Evolutionary conservation across 2,797 vertebrate genomes (phyloP).

Genomic region (Kryptolebias ocellatus): DNA sequence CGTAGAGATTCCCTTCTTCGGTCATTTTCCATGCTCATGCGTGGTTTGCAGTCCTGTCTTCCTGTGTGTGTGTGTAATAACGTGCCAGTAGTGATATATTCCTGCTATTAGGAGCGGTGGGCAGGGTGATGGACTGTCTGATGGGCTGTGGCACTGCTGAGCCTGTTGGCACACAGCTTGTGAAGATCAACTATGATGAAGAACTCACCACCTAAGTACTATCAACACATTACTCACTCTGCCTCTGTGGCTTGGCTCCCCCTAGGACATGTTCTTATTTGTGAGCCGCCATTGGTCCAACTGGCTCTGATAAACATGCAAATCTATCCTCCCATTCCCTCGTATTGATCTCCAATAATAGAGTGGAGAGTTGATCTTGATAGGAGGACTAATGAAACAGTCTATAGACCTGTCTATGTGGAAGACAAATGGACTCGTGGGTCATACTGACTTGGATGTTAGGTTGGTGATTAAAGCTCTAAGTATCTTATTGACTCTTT

Average conservation of each 20-base stretch:
- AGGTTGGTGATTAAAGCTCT: conserved; percentile 56
- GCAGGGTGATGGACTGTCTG: conserved; percentile 40
- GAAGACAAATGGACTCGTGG: conserved; percentile 47
- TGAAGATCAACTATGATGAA: conserved; percentile 45
- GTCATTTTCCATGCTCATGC: conserved; percentile 40
- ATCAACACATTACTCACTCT: conserved; percentile 60
- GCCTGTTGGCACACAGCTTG: conserved; percentile 30
- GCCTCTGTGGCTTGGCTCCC: conserved; percentile 20
- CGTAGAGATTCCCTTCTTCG: conserved; percentile 50
- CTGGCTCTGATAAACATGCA: conserved; percentile 28
- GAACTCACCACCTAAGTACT: conserved; percentile 37
- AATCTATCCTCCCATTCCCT: conserved; percentile 27
- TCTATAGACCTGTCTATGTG: conserved; percentile 53
- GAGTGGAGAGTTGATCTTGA: conserved; percentile 50
- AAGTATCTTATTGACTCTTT: conserved; percentile 56
- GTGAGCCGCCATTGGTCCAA: conserved; percentile 27
- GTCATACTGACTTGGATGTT: conserved; percentile 34
- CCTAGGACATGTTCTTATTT: conserved; percentile 6
- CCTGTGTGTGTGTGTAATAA: conserved; percentile 42
- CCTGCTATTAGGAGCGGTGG: conserved; percentile 49
- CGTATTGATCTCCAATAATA: conserved; percentile 73
- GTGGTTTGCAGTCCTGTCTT: conserved; percentile 15
- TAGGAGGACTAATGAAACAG: conserved; percentile 62
- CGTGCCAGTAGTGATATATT: conserved; percentile 62
- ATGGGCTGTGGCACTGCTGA: conserved; percentile 27